phyloP scores from a whole-genome alignment of 2,113 vertebrate species.

The Galemys pyrenaicus region DNA sequence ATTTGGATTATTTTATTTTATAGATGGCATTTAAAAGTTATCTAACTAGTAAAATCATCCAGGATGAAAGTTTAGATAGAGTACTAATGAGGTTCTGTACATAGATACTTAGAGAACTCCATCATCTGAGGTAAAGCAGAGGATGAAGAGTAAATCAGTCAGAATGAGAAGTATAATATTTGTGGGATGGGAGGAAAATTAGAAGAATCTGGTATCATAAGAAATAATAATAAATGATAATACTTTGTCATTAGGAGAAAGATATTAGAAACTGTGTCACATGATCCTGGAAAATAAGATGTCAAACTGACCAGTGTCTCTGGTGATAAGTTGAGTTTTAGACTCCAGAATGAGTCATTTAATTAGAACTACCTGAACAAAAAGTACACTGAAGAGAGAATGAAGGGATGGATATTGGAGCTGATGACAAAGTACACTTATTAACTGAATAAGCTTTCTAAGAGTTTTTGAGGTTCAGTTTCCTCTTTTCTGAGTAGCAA shows the following conservation, averaged over 20 bases:
- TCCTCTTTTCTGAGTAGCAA: background rate
- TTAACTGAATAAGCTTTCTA: background rate
- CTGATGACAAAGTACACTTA: background rate
- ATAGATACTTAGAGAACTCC: rapidly evolving
- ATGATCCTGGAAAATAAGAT: background rate
- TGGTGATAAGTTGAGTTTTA: background rate
- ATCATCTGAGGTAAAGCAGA: background rate
- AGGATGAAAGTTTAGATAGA: background rate
- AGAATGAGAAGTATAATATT: background rate
- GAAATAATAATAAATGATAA: background rate
- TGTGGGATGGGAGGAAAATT: background rate
- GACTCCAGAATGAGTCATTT: background rate
- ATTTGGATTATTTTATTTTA: background rate
- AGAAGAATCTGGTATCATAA: background rate
- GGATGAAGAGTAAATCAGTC: background rate
- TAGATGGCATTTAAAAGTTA: background rate
- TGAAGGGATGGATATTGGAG: background rate
- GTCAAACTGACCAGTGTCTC: background rate
- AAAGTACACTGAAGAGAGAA: background rate
- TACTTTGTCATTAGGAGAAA: background rate
- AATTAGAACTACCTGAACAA: background rate
- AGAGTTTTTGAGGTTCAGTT: background rate
- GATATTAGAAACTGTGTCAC: background rate
- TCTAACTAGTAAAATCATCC: background rate
- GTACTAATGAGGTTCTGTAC: background rate